These are phyloP conservation scores for Matsumurasca onukii DNA, from an alignment of 1,140 invertebrate species.

Conservation along the genomic window DNA sequence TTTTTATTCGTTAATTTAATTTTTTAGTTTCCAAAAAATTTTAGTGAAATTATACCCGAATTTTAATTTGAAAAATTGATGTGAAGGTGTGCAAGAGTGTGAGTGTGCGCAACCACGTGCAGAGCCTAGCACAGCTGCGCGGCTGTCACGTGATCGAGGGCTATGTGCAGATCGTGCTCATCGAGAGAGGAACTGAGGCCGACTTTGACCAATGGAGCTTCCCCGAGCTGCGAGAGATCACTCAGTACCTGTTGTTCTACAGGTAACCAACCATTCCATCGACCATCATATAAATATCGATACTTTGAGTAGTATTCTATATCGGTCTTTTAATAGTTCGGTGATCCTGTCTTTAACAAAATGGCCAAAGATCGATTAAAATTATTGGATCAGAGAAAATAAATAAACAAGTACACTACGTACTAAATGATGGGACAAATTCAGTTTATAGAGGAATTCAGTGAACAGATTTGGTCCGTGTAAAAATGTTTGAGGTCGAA, in stretches of 20 bases:
- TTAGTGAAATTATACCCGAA: too few species aligned
- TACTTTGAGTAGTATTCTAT: conserved; percentile 84
- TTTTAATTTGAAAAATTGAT: too few species aligned
- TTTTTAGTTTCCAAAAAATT: too few species aligned
- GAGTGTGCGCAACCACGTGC: conserved; percentile 76
- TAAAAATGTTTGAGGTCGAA: too few species aligned
- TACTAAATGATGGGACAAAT: too few species aligned
- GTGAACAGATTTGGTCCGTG: too few species aligned
- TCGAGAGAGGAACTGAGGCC: conserved; percentile 54
- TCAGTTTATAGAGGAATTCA: too few species aligned
- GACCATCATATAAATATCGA: conserved; percentile 74
- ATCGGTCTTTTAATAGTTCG: conserved; percentile 72
- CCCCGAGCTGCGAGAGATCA: conserved; percentile 66
- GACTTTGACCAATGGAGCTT: conserved; percentile 60
- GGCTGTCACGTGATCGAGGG: conserved; percentile 90
- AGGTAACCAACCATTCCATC: conserved; percentile 73
- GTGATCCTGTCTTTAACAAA: conserved; percentile 67
- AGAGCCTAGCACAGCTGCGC: conserved; percentile 63
- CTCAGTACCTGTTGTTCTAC: conserved; percentile 66
- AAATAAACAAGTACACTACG: too few species aligned
- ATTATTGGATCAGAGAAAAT: too few species aligned
- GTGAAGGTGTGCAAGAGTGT: conserved; percentile 66
- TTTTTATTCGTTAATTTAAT: too few species aligned
- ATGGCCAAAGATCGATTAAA: conserved; percentile 80
- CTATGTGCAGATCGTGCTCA: conserved; percentile 74